Conservation (phyloP, 2,888 invertebrate genomes). For the Drosophila koepferae region DNA sequence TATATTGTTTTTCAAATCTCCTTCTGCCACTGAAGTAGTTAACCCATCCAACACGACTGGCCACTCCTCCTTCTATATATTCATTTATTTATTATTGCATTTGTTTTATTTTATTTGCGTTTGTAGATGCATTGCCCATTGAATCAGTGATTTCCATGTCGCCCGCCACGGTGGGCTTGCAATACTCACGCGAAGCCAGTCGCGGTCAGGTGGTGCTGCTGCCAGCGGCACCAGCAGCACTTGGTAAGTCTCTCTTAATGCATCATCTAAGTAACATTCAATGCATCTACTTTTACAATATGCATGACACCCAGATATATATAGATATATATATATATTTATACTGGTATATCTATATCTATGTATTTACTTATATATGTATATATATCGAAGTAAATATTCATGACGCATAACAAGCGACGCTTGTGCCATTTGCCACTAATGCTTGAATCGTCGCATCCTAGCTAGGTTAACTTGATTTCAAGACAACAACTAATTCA, state of each 20-base stretch:
- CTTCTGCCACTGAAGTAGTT: conserved; percentile 14
- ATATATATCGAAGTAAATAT: not conserved
- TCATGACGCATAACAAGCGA: conserved; percentile 13
- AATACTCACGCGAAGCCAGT: conserved; percentile 93
- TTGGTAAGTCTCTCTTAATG: conserved; percentile 85
- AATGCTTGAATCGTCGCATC: conserved; percentile 44
- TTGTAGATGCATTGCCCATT: conserved; percentile 89
- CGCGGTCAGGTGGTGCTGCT: conserved; percentile 93
- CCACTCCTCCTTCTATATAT: conserved; percentile 19
- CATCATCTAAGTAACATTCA: conserved; percentile 19
- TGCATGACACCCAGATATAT: conserved; percentile 9
- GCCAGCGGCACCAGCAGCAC: conserved; percentile 88
- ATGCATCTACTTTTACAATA: conserved; percentile 14
- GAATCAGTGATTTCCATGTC: conserved; percentile 91
- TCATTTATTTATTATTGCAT: conserved; percentile 43
- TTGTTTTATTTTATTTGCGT: conserved; percentile 33
- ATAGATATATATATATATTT: not conserved
- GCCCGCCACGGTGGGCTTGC: conserved; percentile 92
- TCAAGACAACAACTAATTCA: conserved; percentile 73
- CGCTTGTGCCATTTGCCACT: conserved; percentile 35
- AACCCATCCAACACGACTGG: conserved; percentile 4
- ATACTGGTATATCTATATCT: not conserved
- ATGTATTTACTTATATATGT: not conserved
- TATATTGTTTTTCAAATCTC: not conserved
- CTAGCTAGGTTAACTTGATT: conserved; percentile 60